These are phyloP conservation scores for Myripristis jacobus DNA, from an alignment of 2,797 vertebrate species.

Conservation along the genomic window DNA sequence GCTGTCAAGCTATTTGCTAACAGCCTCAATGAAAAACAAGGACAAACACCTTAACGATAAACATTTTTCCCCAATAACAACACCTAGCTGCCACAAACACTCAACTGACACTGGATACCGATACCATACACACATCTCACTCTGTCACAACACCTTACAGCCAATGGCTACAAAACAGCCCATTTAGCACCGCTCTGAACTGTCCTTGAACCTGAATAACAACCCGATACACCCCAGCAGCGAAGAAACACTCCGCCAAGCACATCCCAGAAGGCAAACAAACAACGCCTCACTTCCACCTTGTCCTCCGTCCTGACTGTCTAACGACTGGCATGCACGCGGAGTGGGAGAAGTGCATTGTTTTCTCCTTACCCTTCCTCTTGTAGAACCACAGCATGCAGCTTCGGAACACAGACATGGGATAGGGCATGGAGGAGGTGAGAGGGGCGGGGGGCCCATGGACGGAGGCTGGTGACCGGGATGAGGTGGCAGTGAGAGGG, in stretches of 20 bases:
- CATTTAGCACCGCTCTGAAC: slow-evolving; percentile 6
- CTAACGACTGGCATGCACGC: slow-evolving; percentile 62
- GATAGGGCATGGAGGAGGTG: slow-evolving; percentile 94
- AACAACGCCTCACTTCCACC: slow-evolving; percentile 42
- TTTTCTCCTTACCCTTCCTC: slow-evolving; percentile 96
- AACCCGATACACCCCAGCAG: slow-evolving; percentile 17
- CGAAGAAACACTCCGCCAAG: slow-evolving; percentile 49
- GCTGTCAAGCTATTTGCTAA: too few relatives aligned
- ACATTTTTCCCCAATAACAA: slow-evolving; percentile 23
- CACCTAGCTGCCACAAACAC: slow-evolving; percentile 23
- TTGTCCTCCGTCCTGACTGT: slow-evolving; percentile 30
- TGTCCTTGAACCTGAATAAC: slow-evolving; percentile 40
- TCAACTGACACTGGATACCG: slow-evolving; percentile 1
- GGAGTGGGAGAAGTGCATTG: slow-evolving; percentile 64
- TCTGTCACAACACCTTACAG: neutral
- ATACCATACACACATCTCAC: neutral
- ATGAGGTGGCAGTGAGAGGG: slow-evolving; percentile 44
- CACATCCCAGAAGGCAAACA: slow-evolving; percentile 63
- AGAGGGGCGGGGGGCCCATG: slow-evolving; percentile 74
- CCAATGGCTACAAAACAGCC: slow-evolving; percentile 3
- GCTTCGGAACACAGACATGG: slow-evolving; percentile 99
- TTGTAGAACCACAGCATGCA: slow-evolving; percentile 99
- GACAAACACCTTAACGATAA: slow-evolving; percentile 11
- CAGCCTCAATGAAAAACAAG: neutral
- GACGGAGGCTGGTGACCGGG: slow-evolving; percentile 70